Conservation (phyloP, 2,113 vertebrate species). For the Accipiter cooperii region DNA sequence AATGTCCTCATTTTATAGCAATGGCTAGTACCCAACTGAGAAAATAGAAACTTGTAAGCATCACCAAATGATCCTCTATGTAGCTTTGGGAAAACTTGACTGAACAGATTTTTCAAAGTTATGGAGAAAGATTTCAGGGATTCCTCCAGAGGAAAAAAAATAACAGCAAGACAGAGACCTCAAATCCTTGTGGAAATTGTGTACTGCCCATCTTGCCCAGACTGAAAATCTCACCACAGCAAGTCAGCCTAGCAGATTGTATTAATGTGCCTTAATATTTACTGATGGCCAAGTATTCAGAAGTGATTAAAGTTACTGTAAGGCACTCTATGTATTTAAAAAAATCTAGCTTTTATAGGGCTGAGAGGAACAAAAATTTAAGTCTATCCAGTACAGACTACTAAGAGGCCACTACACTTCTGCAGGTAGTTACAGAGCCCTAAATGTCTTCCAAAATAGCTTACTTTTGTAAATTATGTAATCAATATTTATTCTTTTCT, state of each 20-base stretch:
- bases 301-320: neutral
- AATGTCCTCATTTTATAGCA: neutral
- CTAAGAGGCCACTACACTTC: neutral
- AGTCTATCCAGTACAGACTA: neutral
- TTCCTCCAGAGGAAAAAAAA: neutral
- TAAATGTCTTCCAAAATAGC: neutral
- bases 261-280: neutral
- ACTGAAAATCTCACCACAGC: neutral
- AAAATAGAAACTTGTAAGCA: neutral
- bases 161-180: neutral
- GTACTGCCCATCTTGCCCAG: neutral
- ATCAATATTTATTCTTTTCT: neutral
- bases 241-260: neutral
- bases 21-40: neutral
- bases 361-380: neutral
- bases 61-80: neutral
- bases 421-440: neutral
- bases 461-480: neutral
- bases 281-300: neutral
- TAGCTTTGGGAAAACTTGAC: neutral
- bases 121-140: neutral
- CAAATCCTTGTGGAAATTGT: neutral
- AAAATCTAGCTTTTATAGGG: neutral
- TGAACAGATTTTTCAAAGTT: neutral
- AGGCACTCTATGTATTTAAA: neutral